phyloP scores from a whole-genome alignment of 2,888 invertebrate genomes.

The Margaritifera margaritifera region DNA sequence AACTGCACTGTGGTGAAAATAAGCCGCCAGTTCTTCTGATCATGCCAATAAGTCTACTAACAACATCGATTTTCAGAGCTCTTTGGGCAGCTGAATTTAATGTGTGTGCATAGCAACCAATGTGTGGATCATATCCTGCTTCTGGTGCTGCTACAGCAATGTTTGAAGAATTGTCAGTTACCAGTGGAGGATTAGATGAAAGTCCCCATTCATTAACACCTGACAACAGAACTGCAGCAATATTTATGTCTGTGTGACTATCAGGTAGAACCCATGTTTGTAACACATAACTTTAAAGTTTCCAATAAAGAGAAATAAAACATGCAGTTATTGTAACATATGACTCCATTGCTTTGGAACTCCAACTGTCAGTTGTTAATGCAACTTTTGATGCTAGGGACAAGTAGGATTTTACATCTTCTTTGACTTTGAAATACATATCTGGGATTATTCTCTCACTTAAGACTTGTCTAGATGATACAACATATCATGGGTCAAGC shows the following conservation, averaged over 20 bases:
- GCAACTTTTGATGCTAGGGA: constrained; percentile 1
- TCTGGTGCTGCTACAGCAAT: constrained; percentile 14
- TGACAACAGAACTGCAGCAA: too few relatives aligned
- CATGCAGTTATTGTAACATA: constrained; percentile 13
- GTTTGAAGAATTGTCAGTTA: constrained; percentile 24
- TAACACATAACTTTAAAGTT: background rate
- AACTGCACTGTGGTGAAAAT: constrained; percentile 15
- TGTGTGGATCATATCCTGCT: constrained; percentile 5
- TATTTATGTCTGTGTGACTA: constrained; percentile 11
- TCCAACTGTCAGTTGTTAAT: constrained; percentile 10
- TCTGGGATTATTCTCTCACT: background rate
- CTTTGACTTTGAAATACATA: background rate
- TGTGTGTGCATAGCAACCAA: constrained; percentile 29
- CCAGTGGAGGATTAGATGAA: too few relatives aligned
- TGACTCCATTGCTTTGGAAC: constrained; percentile 3
- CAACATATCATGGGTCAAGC: too few relatives aligned
- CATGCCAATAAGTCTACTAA: constrained; percentile 10
- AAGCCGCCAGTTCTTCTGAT: constrained; percentile 17
- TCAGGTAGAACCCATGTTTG: constrained; percentile 10
- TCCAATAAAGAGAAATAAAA: background rate
- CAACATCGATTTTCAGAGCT: constrained; percentile 4
- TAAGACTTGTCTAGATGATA: constrained; percentile 1
- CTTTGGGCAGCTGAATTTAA: constrained; percentile 13
- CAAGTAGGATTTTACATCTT: background rate
- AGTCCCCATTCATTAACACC: too few relatives aligned